These are phyloP conservation scores for Antennarius maculatus DNA, from an alignment of 2,797 vertebrate genomes.

Conservation along the genomic window DNA sequence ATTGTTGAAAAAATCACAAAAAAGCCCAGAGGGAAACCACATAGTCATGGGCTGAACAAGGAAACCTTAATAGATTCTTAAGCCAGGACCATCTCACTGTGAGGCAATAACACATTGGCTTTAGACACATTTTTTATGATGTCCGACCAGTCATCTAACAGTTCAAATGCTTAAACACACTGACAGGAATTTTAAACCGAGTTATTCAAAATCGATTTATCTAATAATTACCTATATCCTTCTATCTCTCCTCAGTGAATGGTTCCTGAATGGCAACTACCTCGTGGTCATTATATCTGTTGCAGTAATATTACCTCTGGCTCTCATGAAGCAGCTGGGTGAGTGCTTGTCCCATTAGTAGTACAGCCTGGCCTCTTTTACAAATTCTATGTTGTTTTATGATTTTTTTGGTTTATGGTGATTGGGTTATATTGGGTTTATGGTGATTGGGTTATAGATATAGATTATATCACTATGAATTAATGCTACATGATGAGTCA, in stretches of 20 bases:
- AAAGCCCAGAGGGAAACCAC: too few species aligned
- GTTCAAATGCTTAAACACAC: slow-evolving; percentile 10
- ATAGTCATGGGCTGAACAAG: too few species aligned
- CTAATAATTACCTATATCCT: slow-evolving; percentile 35
- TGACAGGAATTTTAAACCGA: slow-evolving; percentile 21
- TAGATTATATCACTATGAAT: background rate
- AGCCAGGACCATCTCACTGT: too few species aligned
- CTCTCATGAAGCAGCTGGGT: slow-evolving; percentile 98
- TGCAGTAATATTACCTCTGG: slow-evolving; percentile 91
- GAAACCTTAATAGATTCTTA: too few species aligned
- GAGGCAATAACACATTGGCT: background rate
- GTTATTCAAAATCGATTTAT: slow-evolving; percentile 33
- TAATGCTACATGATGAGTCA: background rate
- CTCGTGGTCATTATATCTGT: slow-evolving; percentile 92
- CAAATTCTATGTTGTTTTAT: background rate
- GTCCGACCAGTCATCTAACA: slow-evolving; percentile 20
- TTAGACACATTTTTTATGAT: background rate
- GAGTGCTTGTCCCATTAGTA: slow-evolving; percentile 67
- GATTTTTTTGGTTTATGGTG: background rate
- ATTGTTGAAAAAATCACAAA: too few species aligned
- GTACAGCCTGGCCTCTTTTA: background rate
- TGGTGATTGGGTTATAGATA: background rate
- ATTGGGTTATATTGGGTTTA: background rate
- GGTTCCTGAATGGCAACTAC: slow-evolving; percentile 97
- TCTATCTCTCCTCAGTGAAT: slow-evolving; percentile 83